phyloP scores from a whole-genome alignment of 2,113 vertebrate genomes.

The Pholis gunnellus region DNA sequence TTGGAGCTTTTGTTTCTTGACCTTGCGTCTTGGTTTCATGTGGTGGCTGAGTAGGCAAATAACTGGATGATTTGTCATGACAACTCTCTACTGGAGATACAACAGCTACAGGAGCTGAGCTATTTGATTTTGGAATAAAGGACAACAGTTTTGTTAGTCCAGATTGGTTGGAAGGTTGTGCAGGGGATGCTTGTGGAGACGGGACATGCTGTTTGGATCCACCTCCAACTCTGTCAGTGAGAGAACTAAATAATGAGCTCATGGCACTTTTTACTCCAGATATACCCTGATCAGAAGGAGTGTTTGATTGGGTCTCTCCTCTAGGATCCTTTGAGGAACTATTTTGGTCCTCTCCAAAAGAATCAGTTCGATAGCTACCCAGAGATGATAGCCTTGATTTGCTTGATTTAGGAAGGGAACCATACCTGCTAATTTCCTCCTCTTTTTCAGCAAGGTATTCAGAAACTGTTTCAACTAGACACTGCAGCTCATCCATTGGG shows the following conservation, averaged over 20 bases:
- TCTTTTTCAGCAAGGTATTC: slow-evolving; percentile 98
- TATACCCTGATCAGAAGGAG: slow-evolving; percentile 77
- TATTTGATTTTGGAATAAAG: slow-evolving; percentile 80
- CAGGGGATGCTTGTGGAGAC: slow-evolving; percentile 71
- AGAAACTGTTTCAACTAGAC: slow-evolving; percentile 95
- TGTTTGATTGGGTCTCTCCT: slow-evolving; percentile 56
- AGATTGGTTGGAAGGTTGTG: slow-evolving; percentile 72
- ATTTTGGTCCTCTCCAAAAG: slow-evolving; percentile 76
- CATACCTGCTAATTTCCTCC: slow-evolving; percentile 94
- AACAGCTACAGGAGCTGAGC: slow-evolving; percentile 77
- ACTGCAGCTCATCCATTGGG: slow-evolving; percentile 94
- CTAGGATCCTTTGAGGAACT: slow-evolving; percentile 62
- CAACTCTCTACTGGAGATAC: slow-evolving; percentile 76
- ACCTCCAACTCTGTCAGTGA: slow-evolving; percentile 89
- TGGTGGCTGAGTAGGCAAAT: slow-evolving; percentile 71
- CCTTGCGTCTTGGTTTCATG: slow-evolving; percentile 59
- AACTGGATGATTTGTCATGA: slow-evolving; percentile 72
- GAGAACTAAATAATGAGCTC: slow-evolving; percentile 88
- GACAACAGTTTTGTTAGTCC: slow-evolving; percentile 82
- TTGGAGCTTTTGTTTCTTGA: slow-evolving; percentile 29
- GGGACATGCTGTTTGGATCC: slow-evolving; percentile 84
- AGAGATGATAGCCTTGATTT: slow-evolving; percentile 79
- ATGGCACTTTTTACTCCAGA: slow-evolving; percentile 88
- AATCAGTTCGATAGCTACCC: slow-evolving; percentile 75
- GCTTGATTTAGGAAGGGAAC: slow-evolving; percentile 85